A percentile compares a stretch with the other conserved stretches of the same genome.
phyloP scores from a whole-genome alignment of 2,797 vertebrate species.

The Enteromius fasciolatus region DNA sequence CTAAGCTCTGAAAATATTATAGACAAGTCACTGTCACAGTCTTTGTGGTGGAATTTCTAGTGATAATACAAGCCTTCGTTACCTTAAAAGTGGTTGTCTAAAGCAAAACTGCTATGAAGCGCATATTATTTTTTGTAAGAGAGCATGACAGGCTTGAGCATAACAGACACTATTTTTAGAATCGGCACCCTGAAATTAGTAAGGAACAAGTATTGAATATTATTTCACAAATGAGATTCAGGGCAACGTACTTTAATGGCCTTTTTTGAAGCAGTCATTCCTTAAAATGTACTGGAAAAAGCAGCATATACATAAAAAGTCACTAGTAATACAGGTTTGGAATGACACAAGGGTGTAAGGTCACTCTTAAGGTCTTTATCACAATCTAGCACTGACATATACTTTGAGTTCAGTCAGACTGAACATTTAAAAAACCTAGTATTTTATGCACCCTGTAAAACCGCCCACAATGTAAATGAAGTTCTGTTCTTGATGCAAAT shows the following conservation, averaged over 20 bases:
- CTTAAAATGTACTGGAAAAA: neutral
- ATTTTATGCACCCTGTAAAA: neutral
- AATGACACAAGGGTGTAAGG: neutral
- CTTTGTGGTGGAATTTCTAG: neutral
- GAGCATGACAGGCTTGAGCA: neutral
- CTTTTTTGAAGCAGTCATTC: neutral
- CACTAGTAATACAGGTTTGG: neutral
- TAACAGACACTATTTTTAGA: neutral
- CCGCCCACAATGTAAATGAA: conserved; percentile 3
- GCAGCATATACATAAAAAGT: neutral
- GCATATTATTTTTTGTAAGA: neutral
- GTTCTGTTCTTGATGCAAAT: conserved; percentile 10
- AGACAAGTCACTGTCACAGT: neutral
- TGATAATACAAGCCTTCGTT: neutral
- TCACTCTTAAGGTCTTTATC: neutral
- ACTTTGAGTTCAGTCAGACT: neutral
- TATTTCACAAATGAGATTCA: neutral
- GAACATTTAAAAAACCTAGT: conserved; percentile 8
- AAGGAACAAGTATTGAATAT: neutral
- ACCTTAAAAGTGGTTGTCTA: neutral
- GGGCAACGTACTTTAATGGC: neutral
- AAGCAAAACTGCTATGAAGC: neutral
- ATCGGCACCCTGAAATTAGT: neutral
- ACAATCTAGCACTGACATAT: neutral
- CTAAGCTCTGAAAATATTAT: neutral